Conservation (phyloP, 2,113 vertebrate species). For the Falcunculus frontatus region DNA sequence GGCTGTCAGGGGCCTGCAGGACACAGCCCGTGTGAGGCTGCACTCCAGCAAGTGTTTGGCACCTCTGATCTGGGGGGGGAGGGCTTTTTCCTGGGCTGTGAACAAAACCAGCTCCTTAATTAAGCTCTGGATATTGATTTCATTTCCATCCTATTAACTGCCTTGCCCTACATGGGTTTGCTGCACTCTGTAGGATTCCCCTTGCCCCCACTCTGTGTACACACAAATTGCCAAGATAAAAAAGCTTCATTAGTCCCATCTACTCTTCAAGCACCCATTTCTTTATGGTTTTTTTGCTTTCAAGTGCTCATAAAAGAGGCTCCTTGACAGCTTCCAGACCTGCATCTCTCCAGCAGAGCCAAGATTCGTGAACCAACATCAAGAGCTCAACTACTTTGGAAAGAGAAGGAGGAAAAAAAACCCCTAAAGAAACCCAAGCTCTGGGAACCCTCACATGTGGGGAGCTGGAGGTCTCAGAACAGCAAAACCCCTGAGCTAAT, state of each 20-base stretch:
- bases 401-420: neutral
- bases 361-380: neutral
- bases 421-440: neutral
- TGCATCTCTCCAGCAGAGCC: neutral
- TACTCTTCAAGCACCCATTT: neutral
- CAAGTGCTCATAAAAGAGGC: conserved; percentile 28
- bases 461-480: neutral
- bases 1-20: neutral
- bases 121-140: conserved; percentile 14
- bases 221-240: neutral
- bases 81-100: neutral
- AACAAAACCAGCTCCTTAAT: conserved; percentile 20
- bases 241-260: conserved; percentile 30
- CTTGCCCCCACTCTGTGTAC: neutral
- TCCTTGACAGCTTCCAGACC: conserved; percentile 19
- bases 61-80: neutral
- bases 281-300: neutral
- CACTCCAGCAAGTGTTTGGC: neutral
- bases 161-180: conserved; percentile 18
- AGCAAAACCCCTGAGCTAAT: neutral
- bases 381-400: neutral
- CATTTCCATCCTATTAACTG: conserved; percentile 36
- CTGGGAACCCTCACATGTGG: rapidly evolving
- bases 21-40: neutral
- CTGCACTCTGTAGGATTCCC: neutral